Percentiles rank a stretch among this genome's conserved stretches.
Conservation (phyloP, 2,113 vertebrate genomes). For the Pontoporia blainvillei region DNA sequence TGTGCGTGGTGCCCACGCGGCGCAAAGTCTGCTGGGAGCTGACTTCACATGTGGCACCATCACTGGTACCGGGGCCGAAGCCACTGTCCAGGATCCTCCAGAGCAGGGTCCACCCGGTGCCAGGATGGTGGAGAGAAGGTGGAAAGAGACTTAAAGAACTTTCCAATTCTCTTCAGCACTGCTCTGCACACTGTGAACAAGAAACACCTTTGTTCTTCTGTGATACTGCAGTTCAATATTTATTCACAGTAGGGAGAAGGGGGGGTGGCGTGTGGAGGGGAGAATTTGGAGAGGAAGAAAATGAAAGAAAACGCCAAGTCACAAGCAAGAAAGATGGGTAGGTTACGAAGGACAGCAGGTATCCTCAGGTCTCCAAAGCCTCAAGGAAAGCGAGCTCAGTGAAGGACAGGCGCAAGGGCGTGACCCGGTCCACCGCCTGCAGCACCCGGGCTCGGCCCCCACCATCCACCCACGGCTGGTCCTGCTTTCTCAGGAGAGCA, state of each 20-base stretch:
- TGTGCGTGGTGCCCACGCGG: fast-evolving
- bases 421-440: fast-evolving
- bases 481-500: background rate
- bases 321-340: background rate
- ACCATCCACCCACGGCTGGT: background rate
- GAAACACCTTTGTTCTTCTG: background rate
- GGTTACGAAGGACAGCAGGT: background rate
- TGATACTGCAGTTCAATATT: background rate
- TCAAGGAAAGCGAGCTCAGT: fast-evolving
- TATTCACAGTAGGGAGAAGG: background rate
- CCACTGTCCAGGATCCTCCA: background rate
- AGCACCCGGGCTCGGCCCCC: fast-evolving
- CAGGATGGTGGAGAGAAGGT: background rate
- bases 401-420: fast-evolving
- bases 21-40: no score
- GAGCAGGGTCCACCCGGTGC: background rate
- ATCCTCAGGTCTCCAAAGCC: background rate
- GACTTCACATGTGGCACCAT: background rate
- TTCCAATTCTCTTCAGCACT: background rate
- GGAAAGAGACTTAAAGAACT: background rate
- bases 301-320: background rate
- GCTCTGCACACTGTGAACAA: background rate
- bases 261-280: fast-evolving
- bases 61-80: background rate
- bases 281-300: background rate